Conservation (phyloP, 2,888 invertebrate genomes). For the Yponomeuta cagnagella region DNA sequence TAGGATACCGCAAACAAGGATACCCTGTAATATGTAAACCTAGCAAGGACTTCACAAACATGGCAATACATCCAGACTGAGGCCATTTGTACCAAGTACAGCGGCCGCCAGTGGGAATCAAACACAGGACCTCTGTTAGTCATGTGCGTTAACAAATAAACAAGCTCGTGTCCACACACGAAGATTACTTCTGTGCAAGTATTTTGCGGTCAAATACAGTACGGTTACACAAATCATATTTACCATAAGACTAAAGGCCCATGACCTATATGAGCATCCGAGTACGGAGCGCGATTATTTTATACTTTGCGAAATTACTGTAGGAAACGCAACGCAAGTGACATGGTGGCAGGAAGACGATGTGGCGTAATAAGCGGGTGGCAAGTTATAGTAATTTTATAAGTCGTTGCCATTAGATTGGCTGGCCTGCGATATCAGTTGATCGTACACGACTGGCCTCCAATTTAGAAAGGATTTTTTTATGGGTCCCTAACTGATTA, state of each 20-base stretch:
- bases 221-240: neutral
- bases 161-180: neutral
- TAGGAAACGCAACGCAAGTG: neutral
- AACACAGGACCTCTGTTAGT: too few relatives aligned
- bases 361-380: neutral
- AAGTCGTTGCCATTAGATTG: neutral
- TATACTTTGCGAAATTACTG: constrained; percentile 3
- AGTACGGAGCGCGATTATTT: neutral
- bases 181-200: neutral
- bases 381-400: neutral
- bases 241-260: neutral
- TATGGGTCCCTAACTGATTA: too few relatives aligned
- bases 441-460: too few relatives aligned
- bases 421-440: too few relatives aligned
- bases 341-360: neutral
- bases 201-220: neutral
- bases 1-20: too few relatives aligned
- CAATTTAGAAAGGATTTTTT: too few relatives aligned
- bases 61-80: too few relatives aligned
- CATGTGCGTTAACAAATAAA: too few relatives aligned
- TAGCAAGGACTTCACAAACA: too few relatives aligned
- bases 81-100: too few relatives aligned
- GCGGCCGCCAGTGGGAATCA: too few relatives aligned
- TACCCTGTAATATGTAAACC: too few relatives aligned
- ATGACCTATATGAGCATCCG: neutral